Base-by-base conservation (phyloP, 1,140 invertebrate genomes). In the Luehdorfia chinensis region DNA sequence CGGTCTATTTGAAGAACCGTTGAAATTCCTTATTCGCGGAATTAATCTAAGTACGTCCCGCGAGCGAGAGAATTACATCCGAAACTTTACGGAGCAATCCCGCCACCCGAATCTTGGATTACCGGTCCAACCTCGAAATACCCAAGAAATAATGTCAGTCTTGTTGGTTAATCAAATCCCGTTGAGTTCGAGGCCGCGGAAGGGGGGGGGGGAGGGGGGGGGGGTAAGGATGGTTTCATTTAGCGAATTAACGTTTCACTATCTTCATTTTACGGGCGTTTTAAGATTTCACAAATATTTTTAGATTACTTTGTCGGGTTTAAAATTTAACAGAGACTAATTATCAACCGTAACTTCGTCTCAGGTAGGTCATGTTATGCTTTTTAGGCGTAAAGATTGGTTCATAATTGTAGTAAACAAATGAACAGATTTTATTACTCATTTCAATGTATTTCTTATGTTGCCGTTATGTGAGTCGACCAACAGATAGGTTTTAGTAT, bases 161-260 rank as follows among this genome's bases (percentile, higher is more conserved):
- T 59, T 66, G 55, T 67, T 58, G 58, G 55, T 65, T 65, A 68
- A 68, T 68, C 66, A 68, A 68, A 68, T 68, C 60, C 60, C 45
- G 58, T 65, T 62, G 59, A 65, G 51, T 59, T 51, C 14, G 18
- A 37, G 15, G 16, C 18, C 34, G 34, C 15, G 18, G 16, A 19
- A 27, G 30, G 44, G 52, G 49, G 49, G 44, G 39, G 25, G 39
- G 15, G 62, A 66, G n/a, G 30, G 44, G 52, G 49, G 49, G 44
- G 39, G 25, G 39, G 15, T n/a, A n/a, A n/a, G n/a, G n/a, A n/a
- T n/a, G 62, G 62, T 66, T 66, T 69, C 56, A 69, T 65, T 66
- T 63, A 36, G 50, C 41, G 34, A 66, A 69, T 69, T 66, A 66
- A 69, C 57, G 59, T 60, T 65, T 63, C 57, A 65, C 62, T 65